Evolutionary conservation across 92 coral and sea anemone genomes (phyloP), one percentile per base, ranked within the genome.

Genomic region (Porites rus): DNA sequence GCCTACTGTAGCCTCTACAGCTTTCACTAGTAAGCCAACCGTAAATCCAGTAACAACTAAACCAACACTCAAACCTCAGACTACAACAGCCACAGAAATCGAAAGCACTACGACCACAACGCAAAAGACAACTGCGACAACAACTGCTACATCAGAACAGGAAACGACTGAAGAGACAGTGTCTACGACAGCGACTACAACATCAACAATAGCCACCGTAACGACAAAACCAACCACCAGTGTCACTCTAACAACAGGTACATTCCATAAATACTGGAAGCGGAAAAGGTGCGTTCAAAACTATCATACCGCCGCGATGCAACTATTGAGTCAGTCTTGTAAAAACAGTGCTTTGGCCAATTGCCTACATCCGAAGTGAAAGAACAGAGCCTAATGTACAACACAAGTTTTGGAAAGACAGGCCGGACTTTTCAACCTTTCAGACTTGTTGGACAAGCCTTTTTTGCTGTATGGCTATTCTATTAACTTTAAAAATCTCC

Each of bases 281-380:
- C 60, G 83, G 62, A 64, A 65, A 65, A 21, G 83, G 83, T 66
- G 83, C 72, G 73, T 79, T 79, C 83, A 78, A 61, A 78, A 62
- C 62, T 60, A 54, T 16, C 20, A 22, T 22, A 59, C 80, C 17
- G 20, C 43, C 80, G 25, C 38, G 80, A 76, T 76, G 13, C 67
- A 76, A 58, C 52, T 28, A 76, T 76, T 76, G 67, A 76, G 61
- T 75, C 64, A 51, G 25, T 56, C 61, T 14, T 10, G 7, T 64
- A 68, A 68, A 76, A 51, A 25, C 80, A 59, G 22, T 28, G 53
- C 69, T 28, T 28, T 60, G 6, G 46, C 6, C 46, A 38, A 38
- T 38, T 38, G 46, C 46, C 46, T 38, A 4, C 46, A 38, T 38
- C 6, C 46, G 46, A 38, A 38, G 46, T 38, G 46, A 38, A 38